A percentile compares a stretch with the other conserved stretches of the same genome.
These are phyloP conservation scores for Hoplostethus mediterraneus DNA, from an alignment of 2,797 vertebrate species.

Conservation along the genomic window DNA sequence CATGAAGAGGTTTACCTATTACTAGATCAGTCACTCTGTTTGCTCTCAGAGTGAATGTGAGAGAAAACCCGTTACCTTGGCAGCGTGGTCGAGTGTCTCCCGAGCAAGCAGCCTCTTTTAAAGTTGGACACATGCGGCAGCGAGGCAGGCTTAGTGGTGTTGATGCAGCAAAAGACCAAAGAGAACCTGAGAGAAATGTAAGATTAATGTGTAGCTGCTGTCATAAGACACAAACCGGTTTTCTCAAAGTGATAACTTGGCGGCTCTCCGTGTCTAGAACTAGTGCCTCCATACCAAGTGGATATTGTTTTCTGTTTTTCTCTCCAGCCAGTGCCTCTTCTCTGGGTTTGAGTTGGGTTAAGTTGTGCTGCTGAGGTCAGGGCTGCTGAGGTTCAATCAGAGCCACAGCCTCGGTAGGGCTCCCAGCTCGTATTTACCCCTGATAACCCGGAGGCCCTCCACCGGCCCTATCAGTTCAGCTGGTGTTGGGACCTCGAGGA, in stretches of 20 bases:
- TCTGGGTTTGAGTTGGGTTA: slow-evolving; percentile 23
- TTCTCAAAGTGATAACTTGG: neutral
- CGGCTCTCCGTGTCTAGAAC: slow-evolving; percentile 12
- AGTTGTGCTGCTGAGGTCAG: slow-evolving; percentile 56
- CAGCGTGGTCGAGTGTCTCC: slow-evolving; percentile 45
- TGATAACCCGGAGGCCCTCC: slow-evolving; percentile 74
- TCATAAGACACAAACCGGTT: slow-evolving; percentile 41
- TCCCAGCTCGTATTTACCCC: slow-evolving; percentile 65
- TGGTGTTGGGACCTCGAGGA: slow-evolving; percentile 42
- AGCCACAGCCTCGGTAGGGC: slow-evolving; percentile 39
- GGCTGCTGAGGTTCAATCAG: slow-evolving; percentile 66
- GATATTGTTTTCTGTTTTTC: slow-evolving; percentile 6
- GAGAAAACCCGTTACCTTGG: slow-evolving; percentile 46
- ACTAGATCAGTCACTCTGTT: slow-evolving; percentile 33
- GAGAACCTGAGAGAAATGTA: slow-evolving; percentile 17
- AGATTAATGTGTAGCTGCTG: slow-evolving; percentile 25
- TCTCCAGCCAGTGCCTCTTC: slow-evolving; percentile 25
- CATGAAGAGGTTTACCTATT: slow-evolving; percentile 64
- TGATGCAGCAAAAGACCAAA: slow-evolving; percentile 47
- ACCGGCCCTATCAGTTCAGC: slow-evolving; percentile 57
- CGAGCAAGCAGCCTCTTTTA: slow-evolving; percentile 39
- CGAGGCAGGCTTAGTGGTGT: slow-evolving; percentile 21
- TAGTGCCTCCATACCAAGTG: slow-evolving; percentile 24
- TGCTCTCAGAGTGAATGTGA: slow-evolving; percentile 41
- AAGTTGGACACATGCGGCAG: neutral